Base-by-base conservation (phyloP, 2,797 vertebrate species). In the Decapterus maruadsi region DNA sequence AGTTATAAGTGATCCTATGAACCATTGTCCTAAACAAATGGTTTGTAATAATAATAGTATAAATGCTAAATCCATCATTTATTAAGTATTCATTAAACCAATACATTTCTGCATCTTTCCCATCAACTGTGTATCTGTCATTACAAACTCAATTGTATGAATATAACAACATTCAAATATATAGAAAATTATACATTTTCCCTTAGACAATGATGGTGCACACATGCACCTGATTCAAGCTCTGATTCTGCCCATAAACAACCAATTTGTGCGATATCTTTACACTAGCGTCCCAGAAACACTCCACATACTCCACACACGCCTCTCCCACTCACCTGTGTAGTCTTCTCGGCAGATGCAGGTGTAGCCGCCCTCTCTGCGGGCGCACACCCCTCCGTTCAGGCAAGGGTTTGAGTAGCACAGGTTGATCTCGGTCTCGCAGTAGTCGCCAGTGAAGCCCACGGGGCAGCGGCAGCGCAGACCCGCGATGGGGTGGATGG, bases 321-420 rank as follows among this genome's bases (percentile, higher is more conserved):
- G 19, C 38, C 14, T 34, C n/a, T 4, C 16, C 16, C 4, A 53
- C 91, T 93, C 88, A 99, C 98, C 98, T 0, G 96, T 97, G 93
- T 96, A 99, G 90, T 97, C 96, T 63, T 97, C 98, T 14, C 94
- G 94, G 90, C 98, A 99, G 73, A 97, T 90, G 1, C 98, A 99
- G 2, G 98, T 99, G 91, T 96, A 99, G 0, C 98, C 98, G 0
- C 98, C 98, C 83, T 99, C 98, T 72, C 95, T 95, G 82, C 95
- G 96, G 12, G 95, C 95, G 22, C 98, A 99, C 74, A 97, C 95
- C 0, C 98, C 98, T 1, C 97, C 97, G 0, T 99, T 98, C 59
- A 94, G 95, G 87, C 98, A 99, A 2, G 98, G 98, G 93, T 97
- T 99, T 75, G 98, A 99, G 91, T 99, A 99, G 90, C 98, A 99